Percentiles rank a stretch among this genome's conserved stretches.
phyloP scores from a whole-genome alignment of 2,113 vertebrate genomes.

The Tringa solitaria region DNA sequence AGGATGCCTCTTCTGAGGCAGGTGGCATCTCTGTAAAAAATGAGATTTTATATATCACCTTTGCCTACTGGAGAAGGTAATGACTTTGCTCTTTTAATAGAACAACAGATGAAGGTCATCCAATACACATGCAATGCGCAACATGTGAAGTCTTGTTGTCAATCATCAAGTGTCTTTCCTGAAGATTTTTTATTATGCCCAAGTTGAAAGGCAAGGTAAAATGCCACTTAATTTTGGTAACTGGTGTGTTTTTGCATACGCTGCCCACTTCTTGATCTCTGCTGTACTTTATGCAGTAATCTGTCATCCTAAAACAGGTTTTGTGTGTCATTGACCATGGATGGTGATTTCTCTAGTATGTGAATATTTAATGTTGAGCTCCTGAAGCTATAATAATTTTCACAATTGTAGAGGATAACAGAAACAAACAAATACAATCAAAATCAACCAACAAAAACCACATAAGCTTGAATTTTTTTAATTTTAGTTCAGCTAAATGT shows the following conservation, averaged over 20 bases:
- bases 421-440: background rate
- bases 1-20: background rate
- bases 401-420: background rate
- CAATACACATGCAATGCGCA: background rate
- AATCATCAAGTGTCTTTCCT: background rate
- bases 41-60: background rate
- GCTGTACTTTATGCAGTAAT: background rate
- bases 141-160: background rate
- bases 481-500: background rate
- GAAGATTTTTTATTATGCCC: background rate
- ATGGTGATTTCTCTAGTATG: background rate
- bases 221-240: background rate
- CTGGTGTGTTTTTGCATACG: background rate
- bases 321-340: accelerated
- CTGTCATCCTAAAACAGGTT: background rate
- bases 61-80: background rate
- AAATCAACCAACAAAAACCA: background rate
- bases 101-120: background rate
- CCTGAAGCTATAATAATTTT: background rate
- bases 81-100: background rate
- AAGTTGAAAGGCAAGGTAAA: background rate
- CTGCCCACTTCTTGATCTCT: background rate
- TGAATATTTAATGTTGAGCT: background rate
- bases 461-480: background rate
- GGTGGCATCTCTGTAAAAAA: background rate